Conservation (phyloP, 2,888 invertebrate species). For the Drosophila mulleri region DNA sequence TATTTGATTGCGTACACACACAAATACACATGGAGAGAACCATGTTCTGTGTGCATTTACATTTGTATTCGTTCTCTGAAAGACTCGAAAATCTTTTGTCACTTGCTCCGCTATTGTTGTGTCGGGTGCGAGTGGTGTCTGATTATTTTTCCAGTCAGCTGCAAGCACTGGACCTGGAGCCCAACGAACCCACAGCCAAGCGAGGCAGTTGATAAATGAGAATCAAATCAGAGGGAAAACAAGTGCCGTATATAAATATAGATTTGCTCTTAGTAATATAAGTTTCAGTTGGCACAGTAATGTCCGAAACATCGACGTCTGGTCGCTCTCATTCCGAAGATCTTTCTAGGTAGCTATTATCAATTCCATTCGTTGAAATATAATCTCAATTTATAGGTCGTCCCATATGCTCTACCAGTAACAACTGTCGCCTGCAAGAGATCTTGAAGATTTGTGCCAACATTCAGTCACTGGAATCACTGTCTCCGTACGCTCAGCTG, state of each 20-base stretch:
- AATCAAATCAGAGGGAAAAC: background rate
- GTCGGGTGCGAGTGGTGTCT: conserved; percentile 40
- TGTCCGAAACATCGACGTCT: conserved; percentile 72
- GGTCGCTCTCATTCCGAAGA: conserved; percentile 68
- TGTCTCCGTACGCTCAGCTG: conserved; percentile 60
- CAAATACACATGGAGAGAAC: background rate
- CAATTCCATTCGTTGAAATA: background rate
- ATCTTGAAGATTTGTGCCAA: conserved; percentile 79
- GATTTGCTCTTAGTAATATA: conserved; percentile 29
- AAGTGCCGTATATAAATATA: conserved; percentile 3
- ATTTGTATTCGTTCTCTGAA: conserved; percentile 15
- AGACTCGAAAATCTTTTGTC: conserved; percentile 45
- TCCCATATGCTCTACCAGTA: conserved; percentile 29
- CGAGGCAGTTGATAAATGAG: conserved; percentile 14
- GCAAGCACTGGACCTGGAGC: conserved; percentile 52
- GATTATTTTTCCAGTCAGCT: conserved; percentile 62
- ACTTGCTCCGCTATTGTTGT: conserved; percentile 48
- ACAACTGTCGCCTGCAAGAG: conserved; percentile 67
- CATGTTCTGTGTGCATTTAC: conserved; percentile 1
- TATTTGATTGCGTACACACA: background rate
- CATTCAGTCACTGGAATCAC: conserved; percentile 76
- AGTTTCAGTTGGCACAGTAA: conserved; percentile 37
- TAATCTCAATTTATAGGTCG: background rate
- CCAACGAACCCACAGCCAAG: conserved; percentile 9
- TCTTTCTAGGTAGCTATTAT: conserved; percentile 52